Percentiles rank a stretch among this genome's conserved stretches.
Evolutionary conservation across 2,113 vertebrate genomes (phyloP).

Genomic region (Ochotona princeps): DNA sequence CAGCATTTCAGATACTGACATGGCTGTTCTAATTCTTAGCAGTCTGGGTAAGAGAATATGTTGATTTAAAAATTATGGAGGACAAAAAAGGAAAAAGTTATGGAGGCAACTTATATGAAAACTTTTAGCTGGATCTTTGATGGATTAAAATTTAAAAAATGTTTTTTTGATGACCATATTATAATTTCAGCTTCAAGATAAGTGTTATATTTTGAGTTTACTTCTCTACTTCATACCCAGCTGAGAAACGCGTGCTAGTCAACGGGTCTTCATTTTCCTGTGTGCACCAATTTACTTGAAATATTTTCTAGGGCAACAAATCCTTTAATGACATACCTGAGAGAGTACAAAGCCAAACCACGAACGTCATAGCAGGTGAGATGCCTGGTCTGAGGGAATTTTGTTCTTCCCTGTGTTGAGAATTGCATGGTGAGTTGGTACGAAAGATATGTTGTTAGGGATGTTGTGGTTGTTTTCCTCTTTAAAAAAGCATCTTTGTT

Average conservation of each 20-base stretch:
- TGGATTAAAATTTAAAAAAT: not conserved
- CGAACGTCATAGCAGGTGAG: slow-evolving; percentile 89
- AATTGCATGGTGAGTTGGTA: not conserved
- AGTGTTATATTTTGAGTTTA: not conserved
- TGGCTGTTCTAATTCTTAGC: too few species aligned
- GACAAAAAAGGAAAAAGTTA: too few species aligned
- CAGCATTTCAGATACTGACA: not conserved
- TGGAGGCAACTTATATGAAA: not conserved
- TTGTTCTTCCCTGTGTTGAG: not conserved
- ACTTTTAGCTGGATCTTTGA: not conserved
- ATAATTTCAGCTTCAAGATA: not conserved
- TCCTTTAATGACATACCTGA: slow-evolving; percentile 92
- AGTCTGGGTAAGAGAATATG: not conserved
- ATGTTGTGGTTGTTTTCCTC: not conserved
- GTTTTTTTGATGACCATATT: not conserved
- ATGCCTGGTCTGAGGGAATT: not conserved
- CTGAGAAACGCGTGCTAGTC: not conserved
- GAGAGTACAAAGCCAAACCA: slow-evolving; percentile 90
- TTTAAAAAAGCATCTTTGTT: not conserved
- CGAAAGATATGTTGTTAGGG: not conserved
- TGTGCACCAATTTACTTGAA: not conserved
- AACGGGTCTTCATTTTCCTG: not conserved
- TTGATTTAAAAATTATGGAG: not conserved
- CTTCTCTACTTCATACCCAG: not conserved
- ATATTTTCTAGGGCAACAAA: slow-evolving; percentile 88